These are phyloP conservation scores for Cybosia mesomella DNA, from an alignment of 2,888 invertebrate species.

Conservation along the genomic window DNA sequence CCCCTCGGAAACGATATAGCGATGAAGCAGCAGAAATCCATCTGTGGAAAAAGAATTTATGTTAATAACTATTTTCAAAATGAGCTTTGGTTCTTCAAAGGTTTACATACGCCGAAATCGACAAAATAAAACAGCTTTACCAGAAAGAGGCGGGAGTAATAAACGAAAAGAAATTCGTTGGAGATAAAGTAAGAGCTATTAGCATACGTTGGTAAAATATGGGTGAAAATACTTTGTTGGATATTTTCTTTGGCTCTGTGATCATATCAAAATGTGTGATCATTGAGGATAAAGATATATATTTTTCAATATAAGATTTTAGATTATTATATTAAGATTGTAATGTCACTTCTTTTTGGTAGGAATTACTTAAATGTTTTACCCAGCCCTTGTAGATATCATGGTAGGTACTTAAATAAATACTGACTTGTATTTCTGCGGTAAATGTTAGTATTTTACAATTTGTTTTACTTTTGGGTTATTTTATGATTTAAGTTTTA, in stretches of 20 bases:
- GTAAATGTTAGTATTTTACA: neutral
- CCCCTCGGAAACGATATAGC: conserved; percentile 33
- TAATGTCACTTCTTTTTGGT: conserved; percentile 4
- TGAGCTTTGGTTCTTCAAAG: conserved; percentile 42
- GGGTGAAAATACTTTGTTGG: conserved; percentile 13
- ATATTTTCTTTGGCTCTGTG: conserved; percentile 26
- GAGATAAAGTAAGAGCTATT: conserved; percentile 56
- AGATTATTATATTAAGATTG: too few species aligned
- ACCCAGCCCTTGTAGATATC: neutral
- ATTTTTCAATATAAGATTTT: conserved; percentile 18
- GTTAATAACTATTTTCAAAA: conserved; percentile 45
- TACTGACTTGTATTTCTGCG: neutral
- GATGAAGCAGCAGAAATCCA: conserved; percentile 46
- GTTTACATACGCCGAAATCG: conserved; percentile 60
- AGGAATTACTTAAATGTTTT: conserved; percentile 16
- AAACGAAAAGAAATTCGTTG: conserved; percentile 60
- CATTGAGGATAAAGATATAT: conserved; percentile 11
- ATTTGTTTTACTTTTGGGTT: neutral
- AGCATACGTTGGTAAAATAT: conserved; percentile 47
- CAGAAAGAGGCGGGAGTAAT: conserved; percentile 68
- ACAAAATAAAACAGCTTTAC: conserved; percentile 67
- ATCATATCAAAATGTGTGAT: conserved; percentile 22
- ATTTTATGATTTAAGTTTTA: neutral
- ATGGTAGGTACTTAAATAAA: neutral
- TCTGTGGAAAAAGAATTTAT: conserved; percentile 57